A percentile compares a stretch with the other conserved stretches of the same genome.
phyloP scores from a whole-genome alignment of 2,888 invertebrate species.

The Teleogryllus oceanicus region DNA sequence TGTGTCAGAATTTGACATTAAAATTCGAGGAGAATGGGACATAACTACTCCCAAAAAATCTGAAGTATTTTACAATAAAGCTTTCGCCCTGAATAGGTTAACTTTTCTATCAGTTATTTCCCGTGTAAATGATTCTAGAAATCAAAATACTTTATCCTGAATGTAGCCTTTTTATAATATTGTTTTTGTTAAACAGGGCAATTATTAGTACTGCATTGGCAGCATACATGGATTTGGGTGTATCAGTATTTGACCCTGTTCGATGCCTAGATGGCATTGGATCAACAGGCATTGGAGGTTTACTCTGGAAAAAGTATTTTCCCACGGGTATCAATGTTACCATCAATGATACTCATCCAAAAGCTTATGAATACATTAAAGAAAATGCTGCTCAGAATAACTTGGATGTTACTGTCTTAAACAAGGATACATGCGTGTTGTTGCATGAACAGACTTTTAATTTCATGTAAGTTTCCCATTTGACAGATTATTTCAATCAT shows the following conservation, averaged over 20 bases:
- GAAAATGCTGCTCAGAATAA: constrained; percentile 38
- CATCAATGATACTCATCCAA: constrained; percentile 37
- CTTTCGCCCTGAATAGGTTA: constrained; percentile 29
- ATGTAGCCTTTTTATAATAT: no score
- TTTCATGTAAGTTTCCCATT: constrained; percentile 41
- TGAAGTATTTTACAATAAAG: constrained; percentile 30
- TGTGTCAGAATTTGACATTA: constrained; percentile 5
- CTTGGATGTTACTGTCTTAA: constrained; percentile 36
- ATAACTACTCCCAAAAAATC: constrained; percentile 27
- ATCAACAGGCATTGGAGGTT: constrained; percentile 38
- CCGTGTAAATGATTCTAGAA: no score
- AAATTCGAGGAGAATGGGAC: constrained; percentile 3
- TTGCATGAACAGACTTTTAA: constrained; percentile 41
- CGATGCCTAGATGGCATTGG: constrained; percentile 40
- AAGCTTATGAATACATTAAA: constrained; percentile 37
- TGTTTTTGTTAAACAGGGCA: constrained; percentile 36
- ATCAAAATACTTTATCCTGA: neutral
- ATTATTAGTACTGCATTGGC: constrained; percentile 37
- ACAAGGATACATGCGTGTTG: constrained; percentile 40
- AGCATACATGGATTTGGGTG: constrained; percentile 37
- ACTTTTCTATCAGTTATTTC: neutral
- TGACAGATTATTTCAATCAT: no score
- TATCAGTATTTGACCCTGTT: constrained; percentile 37
- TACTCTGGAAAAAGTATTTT: constrained; percentile 39
- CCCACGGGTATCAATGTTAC: constrained; percentile 38